These are phyloP conservation scores for Acanthosepion lycidas DNA, from an alignment of 2,888 invertebrate species.

Conservation along the genomic window DNA sequence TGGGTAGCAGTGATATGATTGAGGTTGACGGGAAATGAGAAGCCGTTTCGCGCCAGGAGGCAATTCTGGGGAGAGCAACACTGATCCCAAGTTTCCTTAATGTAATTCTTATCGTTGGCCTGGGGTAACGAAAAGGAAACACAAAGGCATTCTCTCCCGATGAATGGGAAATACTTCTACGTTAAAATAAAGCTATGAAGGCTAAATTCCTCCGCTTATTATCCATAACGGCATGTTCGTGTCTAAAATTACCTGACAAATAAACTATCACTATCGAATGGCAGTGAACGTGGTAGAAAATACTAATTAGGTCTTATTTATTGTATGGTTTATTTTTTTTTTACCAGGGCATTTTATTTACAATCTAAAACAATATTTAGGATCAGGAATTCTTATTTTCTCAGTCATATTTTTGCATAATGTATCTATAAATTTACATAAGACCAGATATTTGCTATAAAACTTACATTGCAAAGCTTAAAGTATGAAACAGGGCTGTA, in stretches of 20 bases:
- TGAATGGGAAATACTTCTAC: background rate
- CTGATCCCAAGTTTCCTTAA: background rate
- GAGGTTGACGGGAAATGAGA: too few species aligned
- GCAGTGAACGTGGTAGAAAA: background rate
- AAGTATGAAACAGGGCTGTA: too few species aligned
- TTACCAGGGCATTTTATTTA: too few species aligned
- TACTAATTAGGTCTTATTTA: too few species aligned
- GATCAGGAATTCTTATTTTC: too few species aligned
- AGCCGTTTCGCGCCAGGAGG: background rate
- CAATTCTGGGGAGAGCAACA: background rate
- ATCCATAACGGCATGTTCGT: background rate
- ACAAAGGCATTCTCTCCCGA: background rate
- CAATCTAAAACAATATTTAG: too few species aligned
- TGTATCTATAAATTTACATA: too few species aligned
- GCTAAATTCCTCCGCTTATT: background rate
- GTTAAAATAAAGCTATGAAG: background rate
- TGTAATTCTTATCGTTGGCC: background rate
- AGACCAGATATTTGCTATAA: too few species aligned
- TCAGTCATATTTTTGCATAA: too few species aligned
- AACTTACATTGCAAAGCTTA: too few species aligned
- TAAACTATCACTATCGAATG: background rate
- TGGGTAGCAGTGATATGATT: too few species aligned
- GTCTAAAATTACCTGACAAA: background rate
- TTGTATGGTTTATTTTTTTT: too few species aligned
- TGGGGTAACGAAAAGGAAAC: background rate